Base-by-base conservation (phyloP, 2,888 invertebrate genomes). In the Nudaria mundana region DNA sequence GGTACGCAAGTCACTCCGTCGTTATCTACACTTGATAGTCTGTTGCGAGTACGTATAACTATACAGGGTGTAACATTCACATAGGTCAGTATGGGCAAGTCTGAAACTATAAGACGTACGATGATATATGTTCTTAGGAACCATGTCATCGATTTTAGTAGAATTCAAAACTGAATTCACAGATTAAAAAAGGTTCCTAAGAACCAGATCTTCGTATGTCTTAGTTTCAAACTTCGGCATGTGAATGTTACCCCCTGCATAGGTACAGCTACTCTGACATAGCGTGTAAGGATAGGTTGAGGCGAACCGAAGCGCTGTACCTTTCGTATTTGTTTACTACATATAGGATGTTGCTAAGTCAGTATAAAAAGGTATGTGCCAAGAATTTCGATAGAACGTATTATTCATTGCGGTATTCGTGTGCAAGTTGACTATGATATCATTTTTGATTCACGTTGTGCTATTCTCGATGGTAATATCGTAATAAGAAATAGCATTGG, bases 221-320 rank as follows among this genome's bases (percentile, higher is more conserved):
- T n/a, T n/a, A n/a, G n/a, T n/a, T n/a, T n/a, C n/a, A n/a, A n/a
- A n/a, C n/a, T n/a, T n/a, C n/a, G n/a, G n/a, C n/a, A n/a, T n/a
- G n/a, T n/a, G n/a, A n/a, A n/a, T n/a, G n/a, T 5, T 18, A 18
- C 18, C 18, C 18, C 45, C 52, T 52, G 57, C 38, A 30, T 57
- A 56, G 49, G 31, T 44, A 52, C 41, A n/a, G n/a, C n/a, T n/a
- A 43, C 62, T 48, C 58, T 52, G 48, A 53, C 48, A 56, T 51
- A 46, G 42, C 55, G 47, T 45, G 49, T 48, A 55, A n/a, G 65
- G 70, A 71, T 70, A 71, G 71, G 66, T 70, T 68, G 71, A 71
- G 60, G 66, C 69, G 60, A 71, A 58, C 61, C 62, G 63, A 66
- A 54, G 61, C 59, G 59, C 51, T 52, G 50, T 51, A 47, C 60